phyloP scores from a whole-genome alignment of 2,113 vertebrate species.

The Neodontobutis hainanensis region DNA sequence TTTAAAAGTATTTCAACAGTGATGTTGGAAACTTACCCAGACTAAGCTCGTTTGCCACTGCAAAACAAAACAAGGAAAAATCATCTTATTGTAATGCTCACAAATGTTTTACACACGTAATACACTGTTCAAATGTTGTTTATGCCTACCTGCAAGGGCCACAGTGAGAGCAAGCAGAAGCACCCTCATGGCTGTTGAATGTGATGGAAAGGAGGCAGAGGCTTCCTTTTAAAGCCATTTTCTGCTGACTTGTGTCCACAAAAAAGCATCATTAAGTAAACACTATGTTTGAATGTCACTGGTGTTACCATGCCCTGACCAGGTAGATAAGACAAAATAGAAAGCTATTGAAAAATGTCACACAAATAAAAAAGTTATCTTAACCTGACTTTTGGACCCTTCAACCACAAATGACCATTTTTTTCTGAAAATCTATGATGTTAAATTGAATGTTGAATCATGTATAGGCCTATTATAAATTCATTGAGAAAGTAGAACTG shows the following conservation, averaged over 20 bases:
- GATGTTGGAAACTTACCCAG: constrained; percentile 55
- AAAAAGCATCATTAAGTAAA: constrained; percentile 55
- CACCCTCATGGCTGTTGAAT: constrained; percentile 67
- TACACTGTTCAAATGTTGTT: no score
- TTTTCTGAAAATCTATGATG: not conserved
- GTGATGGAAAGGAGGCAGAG: constrained; percentile 3
- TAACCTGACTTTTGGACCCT: constrained; percentile 35
- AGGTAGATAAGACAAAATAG: constrained; percentile 21
- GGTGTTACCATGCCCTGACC: constrained; percentile 45
- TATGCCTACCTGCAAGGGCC: constrained; percentile 66
- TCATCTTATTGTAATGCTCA: constrained; percentile 1
- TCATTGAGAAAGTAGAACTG: no score
- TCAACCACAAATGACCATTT: not conserved
- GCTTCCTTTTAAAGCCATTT: constrained; percentile 49
- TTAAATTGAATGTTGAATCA: no score
- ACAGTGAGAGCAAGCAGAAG: constrained; percentile 62
- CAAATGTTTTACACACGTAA: not conserved
- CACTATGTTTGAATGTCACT: constrained; percentile 9
- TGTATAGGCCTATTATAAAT: no score
- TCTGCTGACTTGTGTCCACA: constrained; percentile 1
- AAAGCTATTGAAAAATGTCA: constrained; percentile 24
- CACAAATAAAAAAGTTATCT: constrained; percentile 25
- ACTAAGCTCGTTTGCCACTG: constrained; percentile 53
- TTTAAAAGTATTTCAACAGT: not conserved
- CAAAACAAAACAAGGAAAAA: constrained; percentile 29